phyloP scores from a whole-genome alignment of 2,113 vertebrate species.

The Pollachius pollachius region DNA sequence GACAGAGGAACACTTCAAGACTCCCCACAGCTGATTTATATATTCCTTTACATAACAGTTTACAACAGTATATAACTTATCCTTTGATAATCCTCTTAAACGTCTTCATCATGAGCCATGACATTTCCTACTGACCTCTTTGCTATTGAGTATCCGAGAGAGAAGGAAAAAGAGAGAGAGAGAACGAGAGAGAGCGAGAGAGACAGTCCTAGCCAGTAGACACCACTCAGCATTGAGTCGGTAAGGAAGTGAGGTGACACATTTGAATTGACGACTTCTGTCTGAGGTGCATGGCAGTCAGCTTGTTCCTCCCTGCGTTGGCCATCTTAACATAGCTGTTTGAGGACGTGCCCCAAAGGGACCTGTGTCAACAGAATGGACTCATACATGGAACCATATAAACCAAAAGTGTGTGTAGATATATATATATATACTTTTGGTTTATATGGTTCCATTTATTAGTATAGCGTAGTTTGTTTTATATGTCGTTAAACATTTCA shows the following conservation, averaged over 20 bases:
- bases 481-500: too few relatives aligned
- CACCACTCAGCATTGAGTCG: conserved; percentile 16
- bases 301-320: conserved; percentile 39
- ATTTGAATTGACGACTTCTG: conserved; percentile 56
- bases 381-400: not conserved
- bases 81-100: not conserved
- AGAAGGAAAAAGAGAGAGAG: too few relatives aligned
- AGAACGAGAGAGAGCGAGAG: not conserved
- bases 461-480: too few relatives aligned
- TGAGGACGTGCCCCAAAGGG: not conserved
- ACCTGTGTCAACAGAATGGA: not conserved
- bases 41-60: too few relatives aligned
- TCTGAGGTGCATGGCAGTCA: conserved; percentile 38
- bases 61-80: not conserved
- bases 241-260: conserved; percentile 53
- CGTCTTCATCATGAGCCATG: conserved; percentile 15
- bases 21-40: too few relatives aligned
- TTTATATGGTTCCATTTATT: too few relatives aligned
- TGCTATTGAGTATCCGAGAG: conserved; percentile 24
- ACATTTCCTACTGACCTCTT: conserved; percentile 24
- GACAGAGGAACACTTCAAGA: too few relatives aligned
- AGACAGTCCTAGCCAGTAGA: conserved; percentile 27
- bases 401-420: too few relatives aligned
- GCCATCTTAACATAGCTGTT: conserved; percentile 26
- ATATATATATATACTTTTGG: too few relatives aligned